Percentiles rank a stretch among this genome's conserved stretches.
These are phyloP conservation scores for Seriola dumerili DNA, from an alignment of 2,113 vertebrate species.

Conservation along the genomic window DNA sequence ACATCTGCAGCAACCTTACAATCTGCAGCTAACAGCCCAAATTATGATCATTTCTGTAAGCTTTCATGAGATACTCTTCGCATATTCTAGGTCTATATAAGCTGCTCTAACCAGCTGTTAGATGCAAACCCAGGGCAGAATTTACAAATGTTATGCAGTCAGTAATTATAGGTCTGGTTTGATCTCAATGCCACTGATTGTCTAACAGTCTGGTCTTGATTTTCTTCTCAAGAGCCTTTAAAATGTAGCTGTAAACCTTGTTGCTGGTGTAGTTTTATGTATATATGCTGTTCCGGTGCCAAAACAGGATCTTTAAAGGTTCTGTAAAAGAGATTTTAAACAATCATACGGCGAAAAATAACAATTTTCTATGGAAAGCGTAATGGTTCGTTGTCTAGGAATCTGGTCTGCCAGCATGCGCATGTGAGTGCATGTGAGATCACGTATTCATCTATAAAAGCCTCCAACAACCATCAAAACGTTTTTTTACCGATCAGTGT, in stretches of 20 bases:
- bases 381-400: too few relatives aligned
- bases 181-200: not conserved
- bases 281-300: not conserved
- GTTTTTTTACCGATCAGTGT: too few relatives aligned
- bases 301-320: not conserved
- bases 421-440: too few relatives aligned
- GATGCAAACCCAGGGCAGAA: not conserved
- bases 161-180: not conserved
- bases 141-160: not conserved
- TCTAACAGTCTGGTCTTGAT: not conserved
- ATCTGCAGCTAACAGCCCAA: not conserved
- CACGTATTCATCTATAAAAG: too few relatives aligned
- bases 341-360: too few relatives aligned
- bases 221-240: not conserved
- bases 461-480: too few relatives aligned
- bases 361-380: too few relatives aligned
- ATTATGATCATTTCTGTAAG: not conserved
- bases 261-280: constrained; percentile 4
- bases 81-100: not conserved
- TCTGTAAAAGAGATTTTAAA: too few relatives aligned
- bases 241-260: not conserved
- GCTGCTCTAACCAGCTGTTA: not conserved
- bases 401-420: too few relatives aligned
- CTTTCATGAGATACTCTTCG: not conserved
- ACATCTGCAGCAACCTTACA: not conserved